Conservation (phyloP, 2,888 invertebrate species). For the Hyalella azteca region DNA sequence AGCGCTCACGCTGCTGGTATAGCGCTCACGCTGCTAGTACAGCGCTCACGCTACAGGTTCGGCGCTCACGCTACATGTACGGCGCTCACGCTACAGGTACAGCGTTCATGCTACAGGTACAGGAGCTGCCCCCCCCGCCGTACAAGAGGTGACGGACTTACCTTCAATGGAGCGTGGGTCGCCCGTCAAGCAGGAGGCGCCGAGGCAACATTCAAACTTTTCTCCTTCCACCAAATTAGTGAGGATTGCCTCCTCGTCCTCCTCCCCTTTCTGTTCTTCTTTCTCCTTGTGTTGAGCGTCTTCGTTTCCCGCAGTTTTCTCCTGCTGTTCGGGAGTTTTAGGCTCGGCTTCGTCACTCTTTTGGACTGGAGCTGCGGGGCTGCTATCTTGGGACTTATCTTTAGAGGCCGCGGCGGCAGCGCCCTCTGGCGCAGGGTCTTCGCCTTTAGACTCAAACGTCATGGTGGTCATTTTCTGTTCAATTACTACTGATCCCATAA, state of each 20-base stretch:
- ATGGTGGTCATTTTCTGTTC: slow-evolving; percentile 31
- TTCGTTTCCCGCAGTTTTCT: not conserved
- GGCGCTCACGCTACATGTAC: no score
- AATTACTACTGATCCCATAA: slow-evolving; percentile 8
- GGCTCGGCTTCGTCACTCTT: not conserved
- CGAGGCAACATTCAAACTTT: slow-evolving; percentile 76
- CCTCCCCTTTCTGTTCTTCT: slow-evolving; percentile 64
- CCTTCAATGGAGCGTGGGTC: slow-evolving; percentile 83
- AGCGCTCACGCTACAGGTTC: no score
- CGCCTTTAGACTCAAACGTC: slow-evolving; percentile 4
- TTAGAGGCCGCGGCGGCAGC: not conserved
- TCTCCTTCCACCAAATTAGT: slow-evolving; percentile 82
- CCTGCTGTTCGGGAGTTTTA: not conserved
- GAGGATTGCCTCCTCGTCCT: slow-evolving; percentile 85
- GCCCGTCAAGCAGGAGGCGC: slow-evolving; percentile 76
- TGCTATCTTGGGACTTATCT: not conserved
- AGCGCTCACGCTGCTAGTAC: no score
- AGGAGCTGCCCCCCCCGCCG: no score
- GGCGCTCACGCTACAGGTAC: no score
- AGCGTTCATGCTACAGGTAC: no score
- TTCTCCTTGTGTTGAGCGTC: not conserved
- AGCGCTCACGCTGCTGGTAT: no score
- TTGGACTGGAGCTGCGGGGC: not conserved
- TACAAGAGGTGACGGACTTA: slow-evolving; percentile 63
- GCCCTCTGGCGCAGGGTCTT: slow-evolving; percentile 14